Evolutionary conservation across 2,113 vertebrate genomes (phyloP).

Genomic region (Dicerorhinus sumatrensis): DNA sequence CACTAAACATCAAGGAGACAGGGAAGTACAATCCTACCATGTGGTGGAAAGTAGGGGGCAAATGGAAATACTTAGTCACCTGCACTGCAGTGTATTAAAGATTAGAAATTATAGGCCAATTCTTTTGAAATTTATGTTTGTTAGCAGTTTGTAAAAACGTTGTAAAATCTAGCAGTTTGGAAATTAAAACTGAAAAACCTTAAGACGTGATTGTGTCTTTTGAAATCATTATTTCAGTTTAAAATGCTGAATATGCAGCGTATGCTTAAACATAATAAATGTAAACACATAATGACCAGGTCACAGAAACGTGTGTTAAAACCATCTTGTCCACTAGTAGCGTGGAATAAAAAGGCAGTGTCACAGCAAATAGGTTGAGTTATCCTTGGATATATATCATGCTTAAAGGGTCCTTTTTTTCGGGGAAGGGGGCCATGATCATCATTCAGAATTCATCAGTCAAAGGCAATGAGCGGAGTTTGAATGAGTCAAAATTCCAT

Average conservation of each 20-base stretch:
- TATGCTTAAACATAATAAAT: not conserved
- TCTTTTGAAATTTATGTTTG: not conserved
- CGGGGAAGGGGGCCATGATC: not conserved
- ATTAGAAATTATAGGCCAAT: not conserved
- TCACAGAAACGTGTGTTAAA: not conserved
- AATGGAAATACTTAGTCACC: not conserved
- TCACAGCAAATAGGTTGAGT: not conserved
- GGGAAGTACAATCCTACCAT: not conserved
- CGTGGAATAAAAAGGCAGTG: not conserved
- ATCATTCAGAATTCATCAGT: not conserved
- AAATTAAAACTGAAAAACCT: not conserved
- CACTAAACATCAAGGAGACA: not conserved
- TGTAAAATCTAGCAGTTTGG: not conserved
- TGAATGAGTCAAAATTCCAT: not conserved
- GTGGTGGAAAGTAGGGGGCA: not conserved
- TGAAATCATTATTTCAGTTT: not conserved
- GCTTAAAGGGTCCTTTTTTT: not conserved
- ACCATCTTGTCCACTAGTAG: not conserved
- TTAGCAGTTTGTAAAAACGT: conserved; percentile 29
- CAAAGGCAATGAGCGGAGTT: not conserved
- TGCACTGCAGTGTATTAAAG: not conserved
- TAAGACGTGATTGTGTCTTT: not conserved
- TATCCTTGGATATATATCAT: not conserved
- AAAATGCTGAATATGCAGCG: not conserved
- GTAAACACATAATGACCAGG: not conserved